Conservation (phyloP, 23 tunicate genomes). For the Trididemnum clinides region DNA sequence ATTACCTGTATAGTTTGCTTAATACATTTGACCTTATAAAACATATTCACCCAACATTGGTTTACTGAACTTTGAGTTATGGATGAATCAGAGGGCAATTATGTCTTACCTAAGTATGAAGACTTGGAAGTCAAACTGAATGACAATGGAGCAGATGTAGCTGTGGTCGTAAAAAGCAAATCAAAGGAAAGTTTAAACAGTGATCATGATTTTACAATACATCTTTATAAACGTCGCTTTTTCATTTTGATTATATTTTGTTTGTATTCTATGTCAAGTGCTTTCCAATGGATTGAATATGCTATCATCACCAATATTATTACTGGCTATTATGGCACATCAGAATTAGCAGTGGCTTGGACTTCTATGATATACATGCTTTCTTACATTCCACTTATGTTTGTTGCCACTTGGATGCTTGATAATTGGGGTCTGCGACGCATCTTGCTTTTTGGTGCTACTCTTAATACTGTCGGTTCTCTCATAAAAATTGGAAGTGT, state of each 20-base stretch:
- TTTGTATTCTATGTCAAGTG: slow-evolving; percentile 91
- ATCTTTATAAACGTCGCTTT: slow-evolving; percentile 64
- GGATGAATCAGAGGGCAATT: not conserved
- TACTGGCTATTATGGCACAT: slow-evolving; percentile 47
- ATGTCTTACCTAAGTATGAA: not conserved
- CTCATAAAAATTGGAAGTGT: slow-evolving; percentile 73
- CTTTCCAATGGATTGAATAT: slow-evolving; percentile 97
- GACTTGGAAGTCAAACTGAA: slow-evolving; percentile 8
- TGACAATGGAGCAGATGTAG: slow-evolving; percentile 21
- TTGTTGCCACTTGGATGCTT: slow-evolving; percentile 95
- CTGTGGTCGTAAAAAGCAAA: not conserved
- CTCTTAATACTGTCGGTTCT: slow-evolving; percentile 80
- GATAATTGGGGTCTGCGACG: slow-evolving; percentile 85
- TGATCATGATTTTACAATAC: not conserved
- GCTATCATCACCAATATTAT: slow-evolving; percentile 81
- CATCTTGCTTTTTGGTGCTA: slow-evolving; percentile 66
- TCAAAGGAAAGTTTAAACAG: not conserved
- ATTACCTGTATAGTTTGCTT: too few relatives aligned
- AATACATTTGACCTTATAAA: too few relatives aligned
- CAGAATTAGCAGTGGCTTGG: slow-evolving; percentile 74
- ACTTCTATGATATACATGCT: slow-evolving; percentile 95
- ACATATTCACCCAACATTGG: too few relatives aligned
- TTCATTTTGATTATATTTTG: slow-evolving; percentile 68
- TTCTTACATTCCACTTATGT: slow-evolving; percentile 86
- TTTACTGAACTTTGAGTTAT: too few relatives aligned